phyloP scores from a whole-genome alignment of 2,797 vertebrate genomes.

The Enteromius thamalakanensis region DNA sequence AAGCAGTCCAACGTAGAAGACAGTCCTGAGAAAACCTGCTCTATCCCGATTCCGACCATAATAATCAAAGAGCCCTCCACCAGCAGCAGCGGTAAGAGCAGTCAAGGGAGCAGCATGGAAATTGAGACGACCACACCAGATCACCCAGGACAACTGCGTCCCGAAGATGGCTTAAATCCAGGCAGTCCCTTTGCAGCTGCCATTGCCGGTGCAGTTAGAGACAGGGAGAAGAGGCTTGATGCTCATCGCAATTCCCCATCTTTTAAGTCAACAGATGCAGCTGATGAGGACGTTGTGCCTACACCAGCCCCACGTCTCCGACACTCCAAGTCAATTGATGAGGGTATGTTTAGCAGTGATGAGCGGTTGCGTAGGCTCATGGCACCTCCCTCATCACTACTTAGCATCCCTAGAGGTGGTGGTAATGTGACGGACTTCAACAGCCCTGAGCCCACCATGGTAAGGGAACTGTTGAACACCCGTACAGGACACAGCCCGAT shows the following conservation, averaged over 20 bases:
- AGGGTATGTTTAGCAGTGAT: constrained; percentile 79
- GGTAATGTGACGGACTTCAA: constrained; percentile 79
- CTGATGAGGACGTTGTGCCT: constrained; percentile 81
- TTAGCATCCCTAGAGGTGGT: constrained; percentile 69
- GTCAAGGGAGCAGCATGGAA: constrained; percentile 92
- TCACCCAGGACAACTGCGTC: constrained; percentile 82
- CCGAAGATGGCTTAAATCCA: constrained; percentile 75
- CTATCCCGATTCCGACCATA: constrained; percentile 89
- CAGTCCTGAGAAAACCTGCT: constrained; percentile 88
- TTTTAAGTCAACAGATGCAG: constrained; percentile 87
- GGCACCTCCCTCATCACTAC: constrained; percentile 71
- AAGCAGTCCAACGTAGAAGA: constrained; percentile 90
- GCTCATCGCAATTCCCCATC: constrained; percentile 85
- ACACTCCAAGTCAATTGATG: constrained; percentile 83
- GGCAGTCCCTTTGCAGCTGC: constrained; percentile 84
- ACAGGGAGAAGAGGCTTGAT: constrained; percentile 86
- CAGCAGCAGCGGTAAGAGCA: constrained; percentile 91
- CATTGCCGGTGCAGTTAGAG: constrained; percentile 84
- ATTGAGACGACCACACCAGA: constrained; percentile 82
- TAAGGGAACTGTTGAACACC: constrained; percentile 70
- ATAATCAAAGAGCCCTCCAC: constrained; percentile 93
- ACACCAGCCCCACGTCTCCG: constrained; percentile 74
- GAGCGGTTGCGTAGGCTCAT: constrained; percentile 77
- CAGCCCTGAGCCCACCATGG: constrained; percentile 71
- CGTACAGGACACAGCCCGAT: constrained; percentile 80